phyloP scores from a whole-genome alignment of 2,113 vertebrate genomes.

The Istiophorus platypterus region DNA sequence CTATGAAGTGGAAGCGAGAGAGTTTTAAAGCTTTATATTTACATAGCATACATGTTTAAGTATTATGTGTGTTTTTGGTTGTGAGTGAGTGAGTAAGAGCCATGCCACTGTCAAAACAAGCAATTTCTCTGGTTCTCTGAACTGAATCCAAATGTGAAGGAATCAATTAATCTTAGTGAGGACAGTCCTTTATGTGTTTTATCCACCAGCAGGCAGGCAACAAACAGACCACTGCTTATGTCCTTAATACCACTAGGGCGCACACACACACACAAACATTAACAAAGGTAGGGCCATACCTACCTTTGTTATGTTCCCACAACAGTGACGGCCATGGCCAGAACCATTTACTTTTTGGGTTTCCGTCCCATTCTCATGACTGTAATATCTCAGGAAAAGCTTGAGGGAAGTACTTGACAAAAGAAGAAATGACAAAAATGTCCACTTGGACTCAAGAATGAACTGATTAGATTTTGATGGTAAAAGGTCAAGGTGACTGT shows the following conservation, averaged over 20 bases:
- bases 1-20: not conserved
- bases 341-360: not conserved
- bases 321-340: not conserved
- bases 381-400: too few relatives aligned
- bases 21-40: slow-evolving; percentile 18
- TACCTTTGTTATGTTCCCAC: not conserved
- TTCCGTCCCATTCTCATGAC: not conserved
- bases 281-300: slow-evolving; percentile 17
- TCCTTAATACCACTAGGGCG: slow-evolving; percentile 26
- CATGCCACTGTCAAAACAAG: slow-evolving; percentile 71
- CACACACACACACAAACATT: slow-evolving; percentile 8
- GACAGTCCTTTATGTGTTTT: slow-evolving; percentile 65
- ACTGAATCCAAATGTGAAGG: slow-evolving; percentile 77
- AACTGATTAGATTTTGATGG: not conserved
- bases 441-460: not conserved
- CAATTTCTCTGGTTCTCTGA: slow-evolving; percentile 76
- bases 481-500: not conserved
- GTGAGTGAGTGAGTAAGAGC: slow-evolving; percentile 29
- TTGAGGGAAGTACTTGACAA: not conserved
- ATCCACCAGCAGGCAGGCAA: slow-evolving; percentile 61
- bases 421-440: too few relatives aligned
- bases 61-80: slow-evolving; percentile 36
- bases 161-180: slow-evolving; percentile 78
- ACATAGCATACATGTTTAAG: slow-evolving; percentile 21
- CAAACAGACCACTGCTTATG: slow-evolving; percentile 48